These are phyloP conservation scores for Apostichopus californicus DNA, from an alignment of 35 echinoderm and acorn worm species.

Conservation along the genomic window DNA sequence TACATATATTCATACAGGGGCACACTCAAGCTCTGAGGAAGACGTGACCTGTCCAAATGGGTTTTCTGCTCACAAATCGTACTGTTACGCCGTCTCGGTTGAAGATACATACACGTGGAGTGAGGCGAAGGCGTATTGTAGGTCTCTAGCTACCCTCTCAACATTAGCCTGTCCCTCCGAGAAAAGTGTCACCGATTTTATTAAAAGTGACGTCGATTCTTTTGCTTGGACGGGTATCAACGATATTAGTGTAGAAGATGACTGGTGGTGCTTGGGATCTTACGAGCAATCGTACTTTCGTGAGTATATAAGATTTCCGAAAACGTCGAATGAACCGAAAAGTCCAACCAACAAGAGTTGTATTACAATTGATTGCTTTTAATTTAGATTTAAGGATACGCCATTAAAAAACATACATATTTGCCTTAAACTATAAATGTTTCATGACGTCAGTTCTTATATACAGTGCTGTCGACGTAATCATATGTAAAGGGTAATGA, in stretches of 20 bases:
- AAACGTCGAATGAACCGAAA: no score
- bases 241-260: not conserved
- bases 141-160: not conserved
- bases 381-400: no score
- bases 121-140: conserved; percentile 18
- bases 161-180: not conserved
- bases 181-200: not conserved
- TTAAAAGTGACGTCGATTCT: not conserved
- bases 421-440: no score
- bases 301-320: not conserved
- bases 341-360: no score
- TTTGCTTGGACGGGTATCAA: conserved; percentile 22
- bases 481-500: no score
- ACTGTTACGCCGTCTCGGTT: not conserved
- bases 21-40: not conserved
- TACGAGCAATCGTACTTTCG: not conserved
- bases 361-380: no score
- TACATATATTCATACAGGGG: not conserved
- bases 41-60: not conserved
- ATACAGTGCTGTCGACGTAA: no score
- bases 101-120: conserved; percentile 19
- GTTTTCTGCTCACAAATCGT: not conserved
- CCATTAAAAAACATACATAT: no score
- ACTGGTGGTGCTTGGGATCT: not conserved
- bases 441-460: no score